phyloP scores from a whole-genome alignment of 2,797 vertebrate species.

The Fratercula arctica region DNA sequence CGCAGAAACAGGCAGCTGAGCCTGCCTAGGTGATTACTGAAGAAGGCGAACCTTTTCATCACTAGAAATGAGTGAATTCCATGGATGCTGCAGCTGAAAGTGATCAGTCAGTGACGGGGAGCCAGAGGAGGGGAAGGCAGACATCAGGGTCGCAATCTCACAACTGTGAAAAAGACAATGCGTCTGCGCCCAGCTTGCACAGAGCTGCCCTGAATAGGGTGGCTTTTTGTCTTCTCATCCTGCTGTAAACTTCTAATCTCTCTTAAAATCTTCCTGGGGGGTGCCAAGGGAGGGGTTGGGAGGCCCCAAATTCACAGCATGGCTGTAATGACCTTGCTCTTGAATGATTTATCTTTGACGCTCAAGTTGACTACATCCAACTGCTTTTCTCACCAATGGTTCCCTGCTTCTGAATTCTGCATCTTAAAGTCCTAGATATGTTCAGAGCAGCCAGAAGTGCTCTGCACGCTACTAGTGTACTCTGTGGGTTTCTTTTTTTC shows the following conservation, averaged over 20 bases:
- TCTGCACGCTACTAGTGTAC: background rate
- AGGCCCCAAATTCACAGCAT: constrained; percentile 6
- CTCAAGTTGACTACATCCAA: background rate
- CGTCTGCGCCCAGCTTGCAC: background rate
- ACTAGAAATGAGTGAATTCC: background rate
- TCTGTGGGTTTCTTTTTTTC: background rate
- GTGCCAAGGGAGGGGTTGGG: background rate
- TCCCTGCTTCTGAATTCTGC: background rate
- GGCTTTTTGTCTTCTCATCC: background rate
- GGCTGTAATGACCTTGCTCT: background rate
- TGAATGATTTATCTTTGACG: constrained; percentile 12
- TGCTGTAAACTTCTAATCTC: background rate
- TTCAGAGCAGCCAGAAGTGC: background rate
- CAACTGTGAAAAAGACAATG: background rate
- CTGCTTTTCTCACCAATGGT: background rate
- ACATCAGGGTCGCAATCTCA: background rate
- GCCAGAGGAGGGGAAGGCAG: background rate
- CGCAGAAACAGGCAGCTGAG: background rate
- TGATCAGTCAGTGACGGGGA: background rate
- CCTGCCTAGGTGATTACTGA: background rate
- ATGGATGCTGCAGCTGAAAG: constrained; percentile 4
- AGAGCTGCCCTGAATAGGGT: background rate
- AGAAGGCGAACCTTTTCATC: background rate
- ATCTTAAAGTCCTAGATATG: background rate
- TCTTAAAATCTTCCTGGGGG: background rate